phyloP scores from a whole-genome alignment of 2,888 invertebrate genomes.

The Allygus modestus region DNA sequence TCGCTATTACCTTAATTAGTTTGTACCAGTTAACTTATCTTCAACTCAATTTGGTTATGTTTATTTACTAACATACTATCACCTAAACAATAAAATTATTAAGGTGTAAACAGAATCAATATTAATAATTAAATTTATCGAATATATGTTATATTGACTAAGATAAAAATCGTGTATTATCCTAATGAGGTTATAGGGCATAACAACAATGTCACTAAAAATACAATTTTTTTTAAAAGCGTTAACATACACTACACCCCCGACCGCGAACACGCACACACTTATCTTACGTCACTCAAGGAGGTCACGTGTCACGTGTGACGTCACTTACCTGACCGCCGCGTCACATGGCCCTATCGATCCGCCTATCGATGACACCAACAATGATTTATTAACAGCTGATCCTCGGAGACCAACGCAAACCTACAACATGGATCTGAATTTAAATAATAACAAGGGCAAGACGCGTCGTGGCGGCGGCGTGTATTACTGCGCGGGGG shows the following conservation, averaged over 20 bases:
- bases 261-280: neutral
- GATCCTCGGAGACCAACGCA: slow-evolving; percentile 35
- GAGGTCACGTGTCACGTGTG: slow-evolving; percentile 26
- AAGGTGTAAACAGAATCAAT: too few species aligned
- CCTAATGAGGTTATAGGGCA: too few species aligned
- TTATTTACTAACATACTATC: too few species aligned
- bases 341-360: slow-evolving; percentile 44
- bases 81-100: too few species aligned
- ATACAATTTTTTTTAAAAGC: too few species aligned
- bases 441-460: slow-evolving; percentile 43
- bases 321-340: slow-evolving; percentile 49
- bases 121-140: too few species aligned
- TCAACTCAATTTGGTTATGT: too few species aligned
- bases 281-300: slow-evolving; percentile 4
- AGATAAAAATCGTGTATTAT: too few species aligned
- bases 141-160: too few species aligned
- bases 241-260: neutral
- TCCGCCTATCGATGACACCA: slow-evolving; percentile 35
- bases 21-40: too few species aligned
- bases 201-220: too few species aligned
- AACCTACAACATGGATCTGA: slow-evolving; percentile 41
- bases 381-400: slow-evolving; percentile 44
- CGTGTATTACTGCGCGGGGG: slow-evolving; percentile 31
- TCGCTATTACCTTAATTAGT: too few species aligned
- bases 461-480: neutral